A percentile compares a stretch with the other conserved stretches of the same genome.
Evolutionary conservation across 2,797 vertebrate genomes (phyloP).

Genomic region (Rhinella marina): DNA sequence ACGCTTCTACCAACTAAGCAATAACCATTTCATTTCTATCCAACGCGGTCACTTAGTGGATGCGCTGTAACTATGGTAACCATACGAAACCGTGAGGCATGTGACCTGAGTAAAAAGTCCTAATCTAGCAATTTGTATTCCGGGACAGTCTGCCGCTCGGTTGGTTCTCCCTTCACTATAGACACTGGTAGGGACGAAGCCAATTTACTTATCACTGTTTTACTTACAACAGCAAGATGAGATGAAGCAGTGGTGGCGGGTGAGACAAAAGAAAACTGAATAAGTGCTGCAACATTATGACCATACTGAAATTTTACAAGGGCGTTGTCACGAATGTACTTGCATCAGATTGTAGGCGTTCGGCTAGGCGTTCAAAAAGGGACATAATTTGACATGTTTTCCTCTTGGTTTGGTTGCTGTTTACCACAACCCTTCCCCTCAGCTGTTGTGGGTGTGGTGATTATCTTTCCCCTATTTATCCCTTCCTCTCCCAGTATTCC

Average conservation of each 20-base stretch:
- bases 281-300: not conserved
- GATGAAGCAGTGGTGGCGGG: not conserved
- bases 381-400: no score
- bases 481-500: no score
- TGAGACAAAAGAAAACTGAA: not conserved
- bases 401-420: no score
- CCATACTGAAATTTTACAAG: not conserved
- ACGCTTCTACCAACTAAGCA: not conserved
- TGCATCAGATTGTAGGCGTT: no score
- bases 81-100: constrained; percentile 13
- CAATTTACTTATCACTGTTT: constrained; percentile 24
- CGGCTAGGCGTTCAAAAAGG: no score
- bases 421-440: no score
- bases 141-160: not conserved
- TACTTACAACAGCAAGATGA: not conserved
- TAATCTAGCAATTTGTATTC: constrained; percentile 27
- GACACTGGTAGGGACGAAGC: not conserved
- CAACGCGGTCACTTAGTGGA: not conserved
- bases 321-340: no score
- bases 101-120: constrained; percentile 5
- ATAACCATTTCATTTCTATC: not conserved
- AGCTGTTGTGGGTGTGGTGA: no score
- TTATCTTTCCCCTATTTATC: no score
- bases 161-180: not conserved
- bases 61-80: constrained; percentile 33